phyloP scores from a whole-genome alignment of 2,113 vertebrate genomes.

The Tyto alba region DNA sequence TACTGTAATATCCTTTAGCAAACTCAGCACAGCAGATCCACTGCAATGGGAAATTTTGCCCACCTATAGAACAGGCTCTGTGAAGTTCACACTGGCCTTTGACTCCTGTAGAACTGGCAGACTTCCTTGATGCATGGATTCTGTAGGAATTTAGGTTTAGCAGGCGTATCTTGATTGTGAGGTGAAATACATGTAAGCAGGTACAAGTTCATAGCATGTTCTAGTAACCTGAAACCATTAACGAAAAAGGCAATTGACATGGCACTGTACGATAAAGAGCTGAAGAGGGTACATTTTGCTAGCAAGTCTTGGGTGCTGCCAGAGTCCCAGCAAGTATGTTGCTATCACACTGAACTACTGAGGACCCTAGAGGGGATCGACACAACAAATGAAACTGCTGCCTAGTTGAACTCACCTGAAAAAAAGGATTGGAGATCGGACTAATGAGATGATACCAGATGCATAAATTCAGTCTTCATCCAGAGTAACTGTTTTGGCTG shows the following conservation, averaged over 20 bases:
- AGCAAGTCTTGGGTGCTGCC: not conserved
- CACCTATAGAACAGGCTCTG: not conserved
- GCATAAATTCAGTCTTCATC: not conserved
- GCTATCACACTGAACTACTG: not conserved
- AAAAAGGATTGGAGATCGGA: not conserved
- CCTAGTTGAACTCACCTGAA: not conserved
- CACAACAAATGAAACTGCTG: not conserved
- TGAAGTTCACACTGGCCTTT: not conserved
- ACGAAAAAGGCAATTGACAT: not conserved
- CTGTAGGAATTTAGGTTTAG: not conserved
- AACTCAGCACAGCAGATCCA: not conserved
- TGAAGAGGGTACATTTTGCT: not conserved
- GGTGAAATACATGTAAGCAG: not conserved
- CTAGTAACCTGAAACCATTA: not conserved
- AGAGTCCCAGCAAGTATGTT: not conserved
- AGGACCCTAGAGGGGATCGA: accelerated
- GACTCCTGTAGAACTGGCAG: not conserved
- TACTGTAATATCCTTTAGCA: not conserved
- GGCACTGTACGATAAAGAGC: not conserved
- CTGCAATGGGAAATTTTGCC: not conserved
- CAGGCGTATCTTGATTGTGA: not conserved
- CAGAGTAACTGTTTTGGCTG: not conserved
- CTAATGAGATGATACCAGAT: not conserved
- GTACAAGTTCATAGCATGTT: not conserved
- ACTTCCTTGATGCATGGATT: not conserved